These are phyloP conservation scores for Mystacornis crossleyi DNA, from an alignment of 2,113 vertebrate genomes.

Conservation along the genomic window DNA sequence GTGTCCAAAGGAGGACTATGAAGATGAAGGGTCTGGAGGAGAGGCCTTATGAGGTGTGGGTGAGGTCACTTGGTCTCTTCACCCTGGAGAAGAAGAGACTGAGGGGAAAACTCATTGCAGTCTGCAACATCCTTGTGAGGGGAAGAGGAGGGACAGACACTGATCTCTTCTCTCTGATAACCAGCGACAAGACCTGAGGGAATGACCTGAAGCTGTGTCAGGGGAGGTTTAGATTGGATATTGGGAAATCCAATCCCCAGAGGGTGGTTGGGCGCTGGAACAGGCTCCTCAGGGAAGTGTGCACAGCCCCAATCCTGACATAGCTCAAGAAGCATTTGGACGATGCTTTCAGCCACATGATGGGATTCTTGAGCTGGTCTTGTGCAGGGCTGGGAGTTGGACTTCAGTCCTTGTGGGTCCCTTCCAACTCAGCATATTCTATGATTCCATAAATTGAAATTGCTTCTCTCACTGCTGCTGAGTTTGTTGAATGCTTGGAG, in stretches of 20 bases:
- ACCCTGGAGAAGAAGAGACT: neutral
- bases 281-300: neutral
- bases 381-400: neutral
- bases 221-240: neutral
- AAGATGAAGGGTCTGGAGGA: neutral
- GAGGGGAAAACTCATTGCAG: neutral
- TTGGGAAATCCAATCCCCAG: neutral
- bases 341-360: neutral
- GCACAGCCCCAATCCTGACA: no score
- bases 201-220: neutral
- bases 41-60: neutral
- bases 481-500: neutral
- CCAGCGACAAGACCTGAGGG: neutral
- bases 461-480: neutral
- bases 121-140: neutral
- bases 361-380: neutral
- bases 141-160: neutral
- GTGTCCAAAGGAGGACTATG: neutral
- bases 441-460: neutral
- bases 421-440: neutral
- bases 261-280: neutral
- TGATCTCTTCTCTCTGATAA: neutral
- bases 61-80: neutral
- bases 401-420: neutral
- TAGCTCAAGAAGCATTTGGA: neutral